phyloP scores from a whole-genome alignment of 2,888 invertebrate species.

The Thereva unica region DNA sequence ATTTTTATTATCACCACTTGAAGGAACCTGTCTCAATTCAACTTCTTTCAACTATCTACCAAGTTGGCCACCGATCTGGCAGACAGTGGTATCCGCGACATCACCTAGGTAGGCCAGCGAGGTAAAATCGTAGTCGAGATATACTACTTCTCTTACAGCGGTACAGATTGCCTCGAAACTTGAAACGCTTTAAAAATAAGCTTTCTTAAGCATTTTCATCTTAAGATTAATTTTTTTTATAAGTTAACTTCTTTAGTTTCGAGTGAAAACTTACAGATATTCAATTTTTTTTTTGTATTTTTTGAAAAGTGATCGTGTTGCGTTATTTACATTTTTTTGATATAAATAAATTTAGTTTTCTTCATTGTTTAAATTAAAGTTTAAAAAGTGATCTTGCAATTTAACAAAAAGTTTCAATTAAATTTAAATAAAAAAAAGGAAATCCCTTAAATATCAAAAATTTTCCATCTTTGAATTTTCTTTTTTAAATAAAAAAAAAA shows the following conservation, averaged over 20 bases:
- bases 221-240: neutral
- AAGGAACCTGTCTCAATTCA: slow-evolving; percentile 19
- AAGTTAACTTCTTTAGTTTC: slow-evolving; percentile 7
- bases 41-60: slow-evolving; percentile 11
- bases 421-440: too few species aligned
- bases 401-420: too few species aligned
- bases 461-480: too few species aligned
- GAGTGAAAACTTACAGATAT: slow-evolving; percentile 5
- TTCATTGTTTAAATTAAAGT: neutral
- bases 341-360: too few species aligned
- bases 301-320: slow-evolving; percentile 9
- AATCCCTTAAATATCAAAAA: too few species aligned
- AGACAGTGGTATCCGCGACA: slow-evolving; percentile 41
- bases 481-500: too few species aligned
- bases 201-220: neutral
- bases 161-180: too few species aligned
- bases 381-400: slow-evolving; percentile 15
- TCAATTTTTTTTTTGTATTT: too few species aligned
- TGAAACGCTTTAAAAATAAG: neutral
- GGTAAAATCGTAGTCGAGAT: too few species aligned
- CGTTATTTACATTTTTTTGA: slow-evolving; percentile 11
- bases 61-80: slow-evolving; percentile 19
- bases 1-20: neutral
- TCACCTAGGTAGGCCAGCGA: slow-evolving; percentile 29
- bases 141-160: too few species aligned